Evolutionary conservation across 2,797 vertebrate genomes (phyloP).

Genomic region (Brachymystax lenok): DNA sequence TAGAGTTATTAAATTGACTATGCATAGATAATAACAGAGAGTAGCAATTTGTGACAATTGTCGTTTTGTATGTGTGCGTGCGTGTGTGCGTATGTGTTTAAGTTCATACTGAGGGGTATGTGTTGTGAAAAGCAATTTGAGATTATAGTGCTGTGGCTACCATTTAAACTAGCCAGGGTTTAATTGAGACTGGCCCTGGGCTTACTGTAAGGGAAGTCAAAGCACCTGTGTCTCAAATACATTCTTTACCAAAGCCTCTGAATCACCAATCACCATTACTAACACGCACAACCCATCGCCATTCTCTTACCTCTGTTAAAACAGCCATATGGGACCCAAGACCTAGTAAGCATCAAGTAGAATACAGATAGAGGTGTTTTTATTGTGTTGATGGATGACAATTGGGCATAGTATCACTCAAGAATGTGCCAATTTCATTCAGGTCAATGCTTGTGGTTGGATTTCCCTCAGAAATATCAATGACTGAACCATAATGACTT

Average conservation of each 20-base stretch:
- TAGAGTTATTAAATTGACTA: no score
- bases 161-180: slow-evolving; percentile 71
- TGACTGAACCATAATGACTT: neutral
- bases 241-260: slow-evolving; percentile 4
- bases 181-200: slow-evolving; percentile 68
- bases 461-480: neutral
- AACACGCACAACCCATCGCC: neutral
- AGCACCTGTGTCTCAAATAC: slow-evolving; percentile 12
- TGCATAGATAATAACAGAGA: no score
- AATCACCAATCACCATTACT: neutral
- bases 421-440: no score
- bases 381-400: neutral
- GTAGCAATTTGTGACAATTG: no score
- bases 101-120: slow-evolving; percentile 1
- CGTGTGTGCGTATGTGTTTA: slow-evolving; percentile 8
- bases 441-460: no score
- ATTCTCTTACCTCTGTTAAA: neutral
- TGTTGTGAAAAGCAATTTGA: slow-evolving; percentile 76
- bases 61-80: neutral
- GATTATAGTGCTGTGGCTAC: slow-evolving; percentile 69
- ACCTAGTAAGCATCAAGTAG: neutral
- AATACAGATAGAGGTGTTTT: neutral
- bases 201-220: slow-evolving; percentile 24
- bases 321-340: neutral
- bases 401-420: neutral